These are phyloP conservation scores for Upupa epops DNA, from an alignment of 2,113 vertebrate species.

Conservation along the genomic window DNA sequence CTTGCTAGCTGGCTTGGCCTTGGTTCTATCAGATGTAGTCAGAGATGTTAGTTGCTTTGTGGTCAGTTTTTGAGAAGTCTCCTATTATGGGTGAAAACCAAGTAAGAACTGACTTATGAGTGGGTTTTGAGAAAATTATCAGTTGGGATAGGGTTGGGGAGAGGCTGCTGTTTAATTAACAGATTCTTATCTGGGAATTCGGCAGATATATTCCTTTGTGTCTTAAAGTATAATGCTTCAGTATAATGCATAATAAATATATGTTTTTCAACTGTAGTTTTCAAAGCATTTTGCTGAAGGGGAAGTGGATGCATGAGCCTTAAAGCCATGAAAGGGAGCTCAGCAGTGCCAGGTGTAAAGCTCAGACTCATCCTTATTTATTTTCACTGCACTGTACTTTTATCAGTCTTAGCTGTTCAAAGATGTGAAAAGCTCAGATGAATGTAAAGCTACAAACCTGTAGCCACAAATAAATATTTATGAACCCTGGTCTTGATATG, in stretches of 20 bases:
- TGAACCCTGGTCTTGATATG: not conserved
- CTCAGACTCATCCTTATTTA: not conserved
- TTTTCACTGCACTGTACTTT: not conserved
- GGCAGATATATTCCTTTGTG: not conserved
- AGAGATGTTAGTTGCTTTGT: not conserved
- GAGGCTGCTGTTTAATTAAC: not conserved
- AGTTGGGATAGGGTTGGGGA: not conserved
- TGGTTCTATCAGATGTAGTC: accelerated
- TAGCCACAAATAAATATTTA: not conserved
- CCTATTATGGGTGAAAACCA: not conserved
- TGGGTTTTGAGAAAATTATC: not conserved
- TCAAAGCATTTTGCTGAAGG: not conserved
- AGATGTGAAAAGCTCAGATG: not conserved
- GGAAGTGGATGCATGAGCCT: not conserved
- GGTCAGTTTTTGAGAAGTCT: not conserved
- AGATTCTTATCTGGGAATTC: not conserved
- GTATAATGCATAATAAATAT: not conserved
- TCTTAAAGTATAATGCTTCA: not conserved
- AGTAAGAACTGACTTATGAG: not conserved
- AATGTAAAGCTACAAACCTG: not conserved
- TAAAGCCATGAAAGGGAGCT: not conserved
- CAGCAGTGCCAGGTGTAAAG: not conserved
- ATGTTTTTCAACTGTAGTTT: not conserved
- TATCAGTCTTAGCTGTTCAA: not conserved
- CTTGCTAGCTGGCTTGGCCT: accelerated